Evolutionary conservation across 1,140 invertebrate species (phyloP).

Genomic region (Oncopeltus fasciatus): DNA sequence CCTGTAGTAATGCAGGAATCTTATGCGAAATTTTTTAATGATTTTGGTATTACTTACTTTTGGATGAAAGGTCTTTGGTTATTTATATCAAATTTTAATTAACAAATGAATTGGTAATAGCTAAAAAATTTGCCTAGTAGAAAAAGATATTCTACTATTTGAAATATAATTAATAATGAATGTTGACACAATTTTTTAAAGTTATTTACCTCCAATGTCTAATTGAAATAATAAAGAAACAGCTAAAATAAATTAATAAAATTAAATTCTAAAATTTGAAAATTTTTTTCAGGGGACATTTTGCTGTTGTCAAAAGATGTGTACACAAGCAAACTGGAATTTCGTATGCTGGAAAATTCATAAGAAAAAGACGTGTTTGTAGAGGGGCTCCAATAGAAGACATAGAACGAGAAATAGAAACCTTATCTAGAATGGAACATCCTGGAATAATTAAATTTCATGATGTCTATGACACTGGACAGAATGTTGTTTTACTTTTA

Average conservation of each 20-base stretch:
- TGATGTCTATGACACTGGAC: conserved; percentile 70
- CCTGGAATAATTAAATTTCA: conserved; percentile 71
- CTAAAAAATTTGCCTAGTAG: no score
- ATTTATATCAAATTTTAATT: no score
- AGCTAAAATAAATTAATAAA: background rate
- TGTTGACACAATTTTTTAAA: background rate
- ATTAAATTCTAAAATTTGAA: conserved; percentile 23
- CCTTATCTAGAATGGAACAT: conserved; percentile 60
- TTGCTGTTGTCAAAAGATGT: conserved; percentile 82
- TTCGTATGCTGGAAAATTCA: conserved; percentile 90
- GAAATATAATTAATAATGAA: background rate
- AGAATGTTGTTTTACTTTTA: conserved; percentile 72
- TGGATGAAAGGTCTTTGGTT: no score
- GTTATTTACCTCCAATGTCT: no score
- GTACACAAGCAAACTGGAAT: conserved; percentile 64
- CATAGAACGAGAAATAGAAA: conserved; percentile 80
- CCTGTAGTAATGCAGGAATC: no score
- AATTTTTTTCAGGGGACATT: conserved; percentile 76
- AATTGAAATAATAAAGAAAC: no score
- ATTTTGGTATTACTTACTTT: no score
- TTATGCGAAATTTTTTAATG: no score
- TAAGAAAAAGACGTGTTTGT: conserved; percentile 75
- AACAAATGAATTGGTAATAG: no score
- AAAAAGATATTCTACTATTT: no score
- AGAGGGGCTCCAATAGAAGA: conserved; percentile 67